Evolutionary conservation across 2,888 invertebrate genomes (phyloP).

Genomic region (Dichetophora obliterata): DNA sequence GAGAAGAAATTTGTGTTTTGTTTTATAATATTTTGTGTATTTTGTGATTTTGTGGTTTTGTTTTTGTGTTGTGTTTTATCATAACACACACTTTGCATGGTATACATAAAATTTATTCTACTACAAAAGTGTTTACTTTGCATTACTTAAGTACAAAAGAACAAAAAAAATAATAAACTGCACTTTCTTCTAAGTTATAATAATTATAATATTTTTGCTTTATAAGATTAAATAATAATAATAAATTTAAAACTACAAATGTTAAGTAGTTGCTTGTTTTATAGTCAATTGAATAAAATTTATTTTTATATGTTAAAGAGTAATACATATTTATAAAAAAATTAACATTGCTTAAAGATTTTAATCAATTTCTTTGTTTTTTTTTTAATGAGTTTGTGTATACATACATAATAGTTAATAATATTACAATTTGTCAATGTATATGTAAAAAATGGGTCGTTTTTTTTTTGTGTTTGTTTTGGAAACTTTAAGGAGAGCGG

Average conservation of each 20-base stretch:
- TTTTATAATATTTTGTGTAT: conserved; percentile 12
- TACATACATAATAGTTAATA: conserved; percentile 16
- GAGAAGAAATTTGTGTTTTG: neutral
- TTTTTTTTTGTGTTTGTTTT: neutral
- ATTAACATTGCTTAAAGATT: conserved; percentile 3
- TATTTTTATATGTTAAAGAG: neutral
- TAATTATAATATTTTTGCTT: neutral
- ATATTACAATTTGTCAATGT: conserved; percentile 12
- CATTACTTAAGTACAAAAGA: conserved; percentile 19
- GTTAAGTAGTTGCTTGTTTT: conserved; percentile 20
- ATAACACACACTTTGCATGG: conserved; percentile 10
- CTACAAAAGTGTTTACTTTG: neutral
- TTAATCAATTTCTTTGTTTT: neutral
- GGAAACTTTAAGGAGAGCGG: neutral
- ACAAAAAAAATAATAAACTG: conserved; percentile 26
- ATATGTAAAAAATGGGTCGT: conserved; percentile 1
- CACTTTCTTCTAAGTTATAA: neutral
- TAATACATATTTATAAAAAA: neutral
- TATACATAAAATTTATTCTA: neutral
- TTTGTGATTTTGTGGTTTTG: neutral
- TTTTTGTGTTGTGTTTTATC: conserved; percentile 12
- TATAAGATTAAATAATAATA: conserved; percentile 14
- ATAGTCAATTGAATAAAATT: conserved; percentile 14
- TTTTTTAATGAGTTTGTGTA: conserved; percentile 7
- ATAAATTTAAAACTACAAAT: conserved; percentile 22